phyloP scores from a whole-genome alignment of 2,113 vertebrate species.

The Hemicordylus capensis region DNA sequence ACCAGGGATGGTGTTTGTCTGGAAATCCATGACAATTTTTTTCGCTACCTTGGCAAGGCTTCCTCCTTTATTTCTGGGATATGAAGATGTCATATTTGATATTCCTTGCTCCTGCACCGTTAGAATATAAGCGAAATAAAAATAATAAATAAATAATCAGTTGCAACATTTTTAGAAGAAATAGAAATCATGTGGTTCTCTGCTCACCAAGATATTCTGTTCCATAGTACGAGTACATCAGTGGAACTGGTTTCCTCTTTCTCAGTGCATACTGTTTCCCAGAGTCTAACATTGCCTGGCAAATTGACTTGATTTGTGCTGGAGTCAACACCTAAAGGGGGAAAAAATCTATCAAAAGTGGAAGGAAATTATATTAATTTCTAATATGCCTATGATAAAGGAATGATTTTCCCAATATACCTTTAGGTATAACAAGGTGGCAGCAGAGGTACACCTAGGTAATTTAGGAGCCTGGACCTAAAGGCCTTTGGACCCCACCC shows the following conservation, averaged over 20 bases:
- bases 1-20: too few species aligned
- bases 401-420: neutral
- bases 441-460: too few species aligned
- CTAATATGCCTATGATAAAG: neutral
- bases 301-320: conserved; percentile 88
- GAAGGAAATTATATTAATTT: conserved; percentile 10
- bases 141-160: neutral
- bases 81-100: neutral
- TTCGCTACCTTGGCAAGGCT: too few species aligned
- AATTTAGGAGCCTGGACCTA: too few species aligned
- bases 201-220: conserved; percentile 90
- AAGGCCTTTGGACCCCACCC: too few species aligned
- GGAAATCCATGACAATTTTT: too few species aligned
- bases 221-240: conserved; percentile 92
- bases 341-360: conserved; percentile 57
- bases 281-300: conserved; percentile 88
- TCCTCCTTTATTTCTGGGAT: neutral
- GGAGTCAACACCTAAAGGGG: conserved; percentile 81
- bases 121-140: neutral
- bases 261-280: conserved; percentile 86
- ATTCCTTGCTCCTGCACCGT: neutral
- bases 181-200: neutral
- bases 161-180: neutral
- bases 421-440: too few species aligned
- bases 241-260: conserved; percentile 87